These are phyloP conservation scores for Apostichopus leukothele DNA, from an alignment of 53 echinoderm and acorn worm species.

Conservation along the genomic window DNA sequence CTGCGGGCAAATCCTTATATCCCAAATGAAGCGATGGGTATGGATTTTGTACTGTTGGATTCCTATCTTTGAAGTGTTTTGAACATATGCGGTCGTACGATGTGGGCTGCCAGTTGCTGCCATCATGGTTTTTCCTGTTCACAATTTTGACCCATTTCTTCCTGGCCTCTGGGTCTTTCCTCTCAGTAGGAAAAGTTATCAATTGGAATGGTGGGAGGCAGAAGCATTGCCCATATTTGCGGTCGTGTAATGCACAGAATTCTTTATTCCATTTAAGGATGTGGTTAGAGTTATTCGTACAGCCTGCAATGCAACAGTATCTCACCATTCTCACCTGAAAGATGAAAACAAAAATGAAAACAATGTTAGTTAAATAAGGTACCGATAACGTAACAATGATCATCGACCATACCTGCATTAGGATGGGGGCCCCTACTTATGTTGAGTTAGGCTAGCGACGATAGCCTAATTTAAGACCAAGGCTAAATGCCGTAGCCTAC, in stretches of 20 bases:
- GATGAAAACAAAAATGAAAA: no score
- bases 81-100: constrained; percentile 41
- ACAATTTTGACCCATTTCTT: constrained; percentile 51
- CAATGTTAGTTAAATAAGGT: no score
- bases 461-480: no score
- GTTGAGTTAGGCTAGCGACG: no score
- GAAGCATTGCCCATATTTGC: constrained; percentile 3
- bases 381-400: no score
- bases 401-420: no score
- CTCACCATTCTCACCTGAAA: constrained; percentile 3
- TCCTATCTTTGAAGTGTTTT: constrained; percentile 40
- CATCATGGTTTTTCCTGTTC: constrained; percentile 32
- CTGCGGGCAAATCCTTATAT: constrained; percentile 20
- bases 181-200: constrained; percentile 55
- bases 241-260: neutral
- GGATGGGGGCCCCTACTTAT: no score
- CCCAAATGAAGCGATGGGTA: constrained; percentile 54
- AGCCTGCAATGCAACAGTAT: neutral
- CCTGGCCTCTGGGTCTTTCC: constrained; percentile 49
- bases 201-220: constrained; percentile 58
- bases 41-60: constrained; percentile 49
- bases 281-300: neutral
- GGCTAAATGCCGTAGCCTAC: no score
- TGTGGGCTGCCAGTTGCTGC: constrained; percentile 42
- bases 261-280: neutral